Percentiles rank a stretch among this genome's conserved stretches.
Conservation (phyloP, 1,140 invertebrate species). For the Dolichoris vasculosae region DNA sequence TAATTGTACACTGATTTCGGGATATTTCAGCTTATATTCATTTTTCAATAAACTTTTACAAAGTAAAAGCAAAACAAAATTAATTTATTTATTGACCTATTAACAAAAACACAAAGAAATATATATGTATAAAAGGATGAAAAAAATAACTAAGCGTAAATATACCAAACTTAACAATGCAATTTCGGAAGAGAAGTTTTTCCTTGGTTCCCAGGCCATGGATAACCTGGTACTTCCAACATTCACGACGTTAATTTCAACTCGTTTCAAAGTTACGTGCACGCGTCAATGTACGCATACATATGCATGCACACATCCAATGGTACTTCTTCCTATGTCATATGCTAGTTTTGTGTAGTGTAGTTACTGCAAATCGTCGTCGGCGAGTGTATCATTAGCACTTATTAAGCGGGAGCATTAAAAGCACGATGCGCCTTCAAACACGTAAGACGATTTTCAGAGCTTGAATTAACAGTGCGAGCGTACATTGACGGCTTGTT, state of each 20-base stretch:
- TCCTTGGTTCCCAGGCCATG: not conserved
- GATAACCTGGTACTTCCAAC: not conserved
- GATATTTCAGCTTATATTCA: too few species aligned
- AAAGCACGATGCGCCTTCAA: not conserved
- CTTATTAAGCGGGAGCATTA: slow-evolving; percentile 11
- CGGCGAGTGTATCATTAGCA: slow-evolving; percentile 5
- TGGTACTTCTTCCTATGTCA: not conserved
- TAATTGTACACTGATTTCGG: too few species aligned
- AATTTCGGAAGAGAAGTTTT: too few species aligned
- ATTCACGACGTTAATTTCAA: not conserved
- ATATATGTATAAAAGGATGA: too few species aligned
- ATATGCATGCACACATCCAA: not conserved
- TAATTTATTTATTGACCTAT: too few species aligned
- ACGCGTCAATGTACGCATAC: not conserved
- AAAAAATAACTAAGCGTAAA: too few species aligned
- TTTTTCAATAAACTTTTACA: too few species aligned
- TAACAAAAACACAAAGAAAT: too few species aligned
- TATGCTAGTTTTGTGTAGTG: not conserved
- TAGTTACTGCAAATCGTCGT: not conserved
- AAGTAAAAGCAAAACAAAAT: too few species aligned
- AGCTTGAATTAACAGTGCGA: slow-evolving; percentile 1
- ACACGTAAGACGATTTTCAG: not conserved
- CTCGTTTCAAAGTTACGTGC: not conserved
- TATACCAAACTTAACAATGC: too few species aligned
- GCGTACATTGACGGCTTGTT: not conserved